Percentiles rank a stretch among this genome's conserved stretches.
These are phyloP conservation scores for Plecturocebus donacophilus DNA, from an alignment of 2,113 vertebrate genomes.

Conservation along the genomic window DNA sequence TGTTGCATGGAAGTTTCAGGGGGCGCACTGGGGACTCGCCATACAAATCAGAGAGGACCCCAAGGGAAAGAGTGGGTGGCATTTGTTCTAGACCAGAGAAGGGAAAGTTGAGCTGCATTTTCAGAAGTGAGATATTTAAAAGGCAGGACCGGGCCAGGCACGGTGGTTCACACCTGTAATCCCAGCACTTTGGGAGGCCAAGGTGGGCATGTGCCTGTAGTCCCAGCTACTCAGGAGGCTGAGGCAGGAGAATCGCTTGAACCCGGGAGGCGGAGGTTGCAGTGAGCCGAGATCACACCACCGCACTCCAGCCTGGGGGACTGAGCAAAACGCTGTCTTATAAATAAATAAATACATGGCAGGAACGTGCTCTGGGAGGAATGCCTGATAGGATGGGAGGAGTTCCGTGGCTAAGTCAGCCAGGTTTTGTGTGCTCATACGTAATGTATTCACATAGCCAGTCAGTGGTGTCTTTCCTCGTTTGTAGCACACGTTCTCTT, in stretches of 20 bases:
- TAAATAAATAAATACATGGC: too few relatives aligned
- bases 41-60: neutral
- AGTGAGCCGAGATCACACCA: too few relatives aligned
- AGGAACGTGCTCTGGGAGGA: neutral
- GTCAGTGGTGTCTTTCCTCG: neutral
- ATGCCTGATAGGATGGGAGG: neutral
- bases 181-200: too few relatives aligned
- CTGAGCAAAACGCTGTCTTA: too few relatives aligned
- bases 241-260: too few relatives aligned
- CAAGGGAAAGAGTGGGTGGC: neutral
- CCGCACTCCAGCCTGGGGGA: too few relatives aligned
- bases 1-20: neutral
- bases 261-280: too few relatives aligned
- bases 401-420: neutral
- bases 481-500: neutral
- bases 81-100: neutral
- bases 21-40: rapidly evolving
- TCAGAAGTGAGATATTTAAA: neutral
- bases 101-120: neutral
- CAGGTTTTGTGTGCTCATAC: neutral
- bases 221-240: too few relatives aligned
- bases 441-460: neutral
- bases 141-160: too few relatives aligned
- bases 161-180: too few relatives aligned
- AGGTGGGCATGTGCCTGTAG: too few relatives aligned